These are phyloP conservation scores for Spatulosminthurus flaviceps DNA, from an alignment of 2,888 invertebrate genomes.

Conservation along the genomic window DNA sequence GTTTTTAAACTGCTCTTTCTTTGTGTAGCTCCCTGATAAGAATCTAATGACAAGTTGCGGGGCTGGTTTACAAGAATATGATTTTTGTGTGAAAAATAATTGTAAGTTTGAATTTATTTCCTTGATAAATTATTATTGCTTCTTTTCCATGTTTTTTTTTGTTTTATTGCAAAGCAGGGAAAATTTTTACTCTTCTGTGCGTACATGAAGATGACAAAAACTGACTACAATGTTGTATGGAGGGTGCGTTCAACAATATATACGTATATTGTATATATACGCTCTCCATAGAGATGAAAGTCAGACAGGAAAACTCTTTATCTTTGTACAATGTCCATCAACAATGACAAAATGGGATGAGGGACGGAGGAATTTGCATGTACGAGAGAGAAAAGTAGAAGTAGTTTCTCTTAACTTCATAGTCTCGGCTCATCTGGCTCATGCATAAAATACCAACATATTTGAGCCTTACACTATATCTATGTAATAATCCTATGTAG, in stretches of 20 bases:
- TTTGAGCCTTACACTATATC: too few species aligned
- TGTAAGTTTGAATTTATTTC: not conserved
- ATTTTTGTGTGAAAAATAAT: conserved; percentile 2
- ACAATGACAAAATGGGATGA: conserved; percentile 22
- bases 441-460: too few species aligned
- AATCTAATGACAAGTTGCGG: not conserved
- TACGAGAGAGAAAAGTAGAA: too few species aligned
- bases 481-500: not conserved
- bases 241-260: too few species aligned
- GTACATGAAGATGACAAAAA: not conserved
- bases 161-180: not conserved
- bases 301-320: not conserved
- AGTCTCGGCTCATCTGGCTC: not conserved
- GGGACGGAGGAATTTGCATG: not conserved
- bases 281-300: too few species aligned
- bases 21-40: too few species aligned
- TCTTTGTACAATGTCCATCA: not conserved
- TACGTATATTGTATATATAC: too few species aligned
- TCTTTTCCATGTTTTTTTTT: not conserved
- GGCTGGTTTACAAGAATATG: not conserved
- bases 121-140: conserved; percentile 3
- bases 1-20: too few species aligned
- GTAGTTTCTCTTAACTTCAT: not conserved
- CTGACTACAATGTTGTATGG: too few species aligned
- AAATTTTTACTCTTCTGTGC: not conserved